Percentiles rank a stretch among this genome's conserved stretches.
These are phyloP conservation scores for Phyllotreta cruciferae DNA, from an alignment of 2,888 invertebrate genomes.

Conservation along the genomic window DNA sequence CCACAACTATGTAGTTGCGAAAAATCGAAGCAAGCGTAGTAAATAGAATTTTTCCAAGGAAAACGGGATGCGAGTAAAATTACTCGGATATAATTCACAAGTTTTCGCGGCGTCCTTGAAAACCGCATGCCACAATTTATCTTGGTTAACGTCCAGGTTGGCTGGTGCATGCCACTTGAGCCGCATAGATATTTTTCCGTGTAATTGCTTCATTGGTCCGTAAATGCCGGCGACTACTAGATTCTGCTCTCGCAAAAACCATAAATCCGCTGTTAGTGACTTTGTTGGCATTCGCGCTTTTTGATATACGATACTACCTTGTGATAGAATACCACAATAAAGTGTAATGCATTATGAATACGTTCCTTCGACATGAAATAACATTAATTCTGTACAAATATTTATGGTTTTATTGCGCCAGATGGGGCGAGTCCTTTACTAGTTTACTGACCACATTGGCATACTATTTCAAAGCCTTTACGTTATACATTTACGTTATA, in stretches of 20 bases:
- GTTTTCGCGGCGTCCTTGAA: conserved; percentile 17
- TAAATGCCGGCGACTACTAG: conserved; percentile 36
- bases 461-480: no score
- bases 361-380: conserved; percentile 51
- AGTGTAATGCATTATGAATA: conserved; percentile 48
- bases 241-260: conserved; percentile 34
- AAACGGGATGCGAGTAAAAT: neutral
- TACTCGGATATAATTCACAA: conserved; percentile 12
- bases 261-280: conserved; percentile 36
- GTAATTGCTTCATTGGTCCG: conserved; percentile 34
- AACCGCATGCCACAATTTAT: conserved; percentile 23
- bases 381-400: conserved; percentile 60
- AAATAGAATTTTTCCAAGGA: no score
- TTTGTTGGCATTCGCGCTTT: conserved; percentile 37
- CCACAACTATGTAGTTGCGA: no score
- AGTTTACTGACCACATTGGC: conserved; percentile 40
- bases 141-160: conserved; percentile 24
- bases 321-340: conserved; percentile 50
- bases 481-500: no score
- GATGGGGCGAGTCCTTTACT: conserved; percentile 53
- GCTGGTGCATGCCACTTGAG: conserved; percentile 16
- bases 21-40: no score
- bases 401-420: conserved; percentile 61
- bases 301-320: conserved; percentile 43
- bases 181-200: conserved; percentile 32